Percentiles rank a stretch among this genome's conserved stretches.
Evolutionary conservation across 1,140 invertebrate genomes (phyloP).

Genomic region (Homarus americanus): DNA sequence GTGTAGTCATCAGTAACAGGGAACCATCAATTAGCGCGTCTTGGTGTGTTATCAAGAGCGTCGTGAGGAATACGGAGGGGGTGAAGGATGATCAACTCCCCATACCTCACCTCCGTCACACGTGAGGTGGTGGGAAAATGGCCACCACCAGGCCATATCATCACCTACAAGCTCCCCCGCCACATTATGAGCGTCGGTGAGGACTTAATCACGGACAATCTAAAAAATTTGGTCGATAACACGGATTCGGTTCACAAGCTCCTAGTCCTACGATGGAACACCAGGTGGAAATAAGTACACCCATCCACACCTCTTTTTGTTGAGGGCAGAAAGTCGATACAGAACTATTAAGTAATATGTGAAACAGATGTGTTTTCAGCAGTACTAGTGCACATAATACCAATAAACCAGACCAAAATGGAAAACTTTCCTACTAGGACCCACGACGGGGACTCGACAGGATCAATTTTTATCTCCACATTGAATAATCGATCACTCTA

Average conservation of each 20-base stretch:
- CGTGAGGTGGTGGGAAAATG: background rate
- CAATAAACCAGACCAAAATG: too few species aligned
- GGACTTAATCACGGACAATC: background rate
- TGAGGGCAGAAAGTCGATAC: too few species aligned
- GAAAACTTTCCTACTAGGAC: too few species aligned
- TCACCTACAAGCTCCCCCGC: background rate
- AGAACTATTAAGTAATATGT: too few species aligned
- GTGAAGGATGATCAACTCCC: background rate
- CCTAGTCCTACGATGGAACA: background rate
- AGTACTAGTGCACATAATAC: too few species aligned
- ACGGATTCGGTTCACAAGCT: background rate
- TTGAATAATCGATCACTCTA: background rate
- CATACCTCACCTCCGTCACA: too few species aligned
- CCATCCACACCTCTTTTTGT: too few species aligned
- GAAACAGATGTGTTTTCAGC: too few species aligned
- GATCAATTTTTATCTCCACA: background rate
- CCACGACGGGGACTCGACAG: background rate
- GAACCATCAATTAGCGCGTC: background rate
- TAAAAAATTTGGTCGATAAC: background rate
- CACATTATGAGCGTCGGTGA: too few species aligned
- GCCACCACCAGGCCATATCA: background rate
- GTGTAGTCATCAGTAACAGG: background rate
- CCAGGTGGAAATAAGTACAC: too few species aligned
- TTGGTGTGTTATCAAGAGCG: background rate
- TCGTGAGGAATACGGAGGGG: too few species aligned